Evolutionary conservation across 2,113 vertebrate species (phyloP).

Genomic region (Maccullochella peelii): DNA sequence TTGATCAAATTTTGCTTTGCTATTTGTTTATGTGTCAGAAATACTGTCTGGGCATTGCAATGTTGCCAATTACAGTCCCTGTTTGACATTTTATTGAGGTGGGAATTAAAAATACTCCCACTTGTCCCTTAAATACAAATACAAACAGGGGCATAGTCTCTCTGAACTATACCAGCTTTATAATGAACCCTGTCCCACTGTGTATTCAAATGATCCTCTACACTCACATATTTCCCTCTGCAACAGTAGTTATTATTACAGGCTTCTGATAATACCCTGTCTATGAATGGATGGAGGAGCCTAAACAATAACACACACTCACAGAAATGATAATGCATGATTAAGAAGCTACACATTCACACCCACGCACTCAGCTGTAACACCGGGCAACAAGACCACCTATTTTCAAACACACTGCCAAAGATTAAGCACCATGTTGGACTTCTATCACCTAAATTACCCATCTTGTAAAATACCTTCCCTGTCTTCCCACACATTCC

Average conservation of each 20-base stretch:
- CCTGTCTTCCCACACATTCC: slow-evolving; percentile 70
- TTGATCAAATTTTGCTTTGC: too few species aligned
- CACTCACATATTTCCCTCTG: slow-evolving; percentile 12
- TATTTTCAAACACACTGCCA: slow-evolving; percentile 23
- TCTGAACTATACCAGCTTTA: not conserved
- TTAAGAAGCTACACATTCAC: slow-evolving; percentile 46
- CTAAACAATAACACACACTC: slow-evolving; percentile 38
- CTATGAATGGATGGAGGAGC: slow-evolving; percentile 36
- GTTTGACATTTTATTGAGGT: not conserved
- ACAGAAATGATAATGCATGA: slow-evolving; percentile 41
- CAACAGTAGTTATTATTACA: slow-evolving; percentile 38
- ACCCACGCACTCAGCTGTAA: slow-evolving; percentile 24
- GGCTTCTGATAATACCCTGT: slow-evolving; percentile 40
- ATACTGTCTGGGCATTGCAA: not conserved
- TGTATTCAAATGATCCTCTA: slow-evolving; percentile 16
- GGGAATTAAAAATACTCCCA: not conserved
- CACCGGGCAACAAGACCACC: slow-evolving; percentile 12
- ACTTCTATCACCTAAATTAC: slow-evolving; percentile 44
- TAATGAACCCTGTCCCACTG: not conserved
- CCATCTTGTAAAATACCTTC: slow-evolving; percentile 51
- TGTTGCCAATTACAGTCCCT: not conserved
- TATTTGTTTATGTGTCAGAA: not conserved
- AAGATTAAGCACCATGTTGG: slow-evolving; percentile 20
- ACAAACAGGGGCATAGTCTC: not conserved
- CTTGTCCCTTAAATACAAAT: slow-evolving; percentile 26